These are phyloP conservation scores for Crypturellus tataupa DNA, from an alignment of 2,797 vertebrate genomes.

Conservation along the genomic window DNA sequence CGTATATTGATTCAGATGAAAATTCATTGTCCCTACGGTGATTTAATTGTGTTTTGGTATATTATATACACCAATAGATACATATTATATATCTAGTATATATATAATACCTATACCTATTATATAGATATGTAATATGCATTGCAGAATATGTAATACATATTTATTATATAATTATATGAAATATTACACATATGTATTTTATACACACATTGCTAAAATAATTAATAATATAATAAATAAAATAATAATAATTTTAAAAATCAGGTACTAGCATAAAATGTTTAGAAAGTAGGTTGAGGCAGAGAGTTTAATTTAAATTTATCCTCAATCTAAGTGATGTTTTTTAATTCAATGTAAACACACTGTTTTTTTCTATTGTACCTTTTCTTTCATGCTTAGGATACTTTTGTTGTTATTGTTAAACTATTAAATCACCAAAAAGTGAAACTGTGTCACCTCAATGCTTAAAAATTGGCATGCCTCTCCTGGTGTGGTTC, in stretches of 20 bases:
- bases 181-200: neutral
- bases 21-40: fast-evolving
- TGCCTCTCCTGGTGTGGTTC: neutral
- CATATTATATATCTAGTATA: neutral
- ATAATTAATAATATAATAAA: too few relatives aligned
- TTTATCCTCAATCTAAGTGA: neutral
- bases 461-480: neutral
- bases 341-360: neutral
- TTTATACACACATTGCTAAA: neutral
- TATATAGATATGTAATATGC: too few relatives aligned
- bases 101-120: too few relatives aligned
- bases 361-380: neutral
- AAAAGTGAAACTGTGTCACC: neutral
- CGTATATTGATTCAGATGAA: neutral
- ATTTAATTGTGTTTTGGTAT: neutral
- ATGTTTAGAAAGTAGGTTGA: neutral
- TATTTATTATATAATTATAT: too few relatives aligned
- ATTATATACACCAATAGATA: neutral
- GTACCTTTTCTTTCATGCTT: neutral
- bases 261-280: neutral
- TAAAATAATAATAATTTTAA: neutral
- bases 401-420: neutral
- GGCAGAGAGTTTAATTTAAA: neutral
- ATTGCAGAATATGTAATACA: neutral
- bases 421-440: neutral